Percentiles rank a stretch among this genome's conserved stretches.
Conservation (phyloP, 2,797 vertebrate genomes). For the Sandelia bainsii region DNA sequence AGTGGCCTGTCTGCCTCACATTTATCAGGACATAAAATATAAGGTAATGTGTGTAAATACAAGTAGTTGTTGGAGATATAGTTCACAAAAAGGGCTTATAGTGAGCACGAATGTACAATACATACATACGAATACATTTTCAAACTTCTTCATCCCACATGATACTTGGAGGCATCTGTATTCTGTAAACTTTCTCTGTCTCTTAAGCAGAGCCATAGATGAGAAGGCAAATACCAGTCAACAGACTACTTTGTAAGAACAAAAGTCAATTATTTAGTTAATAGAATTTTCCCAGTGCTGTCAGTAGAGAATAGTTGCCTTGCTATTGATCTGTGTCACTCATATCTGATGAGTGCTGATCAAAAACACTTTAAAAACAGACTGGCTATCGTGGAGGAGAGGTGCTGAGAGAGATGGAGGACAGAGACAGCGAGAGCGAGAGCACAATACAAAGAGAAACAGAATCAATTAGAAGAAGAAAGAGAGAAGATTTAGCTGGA, state of each 20-base stretch:
- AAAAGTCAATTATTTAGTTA: constrained; percentile 33
- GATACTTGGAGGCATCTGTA: not conserved
- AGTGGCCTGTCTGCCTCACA: constrained; percentile 1
- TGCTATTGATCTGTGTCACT: constrained; percentile 40
- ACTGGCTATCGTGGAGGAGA: constrained; percentile 15
- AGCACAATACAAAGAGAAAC: not conserved
- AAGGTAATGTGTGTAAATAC: constrained; percentile 6
- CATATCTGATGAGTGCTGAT: constrained; percentile 37
- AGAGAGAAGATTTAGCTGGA: constrained; percentile 8
- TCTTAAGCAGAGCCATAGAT: not conserved
- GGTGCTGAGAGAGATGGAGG: not conserved
- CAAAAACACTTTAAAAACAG: constrained; percentile 43
- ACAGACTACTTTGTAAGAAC: constrained; percentile 11
- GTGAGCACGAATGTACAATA: not conserved
- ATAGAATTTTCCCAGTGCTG: constrained; percentile 30
- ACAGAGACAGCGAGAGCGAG: not conserved
- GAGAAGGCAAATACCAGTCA: constrained; percentile 18
- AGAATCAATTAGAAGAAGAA: constrained; percentile 8
- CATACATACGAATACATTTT: too few relatives aligned
- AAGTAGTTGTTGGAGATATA: not conserved
- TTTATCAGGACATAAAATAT: constrained; percentile 39
- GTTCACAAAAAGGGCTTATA: too few relatives aligned
- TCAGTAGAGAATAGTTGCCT: constrained; percentile 19
- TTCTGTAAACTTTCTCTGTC: constrained; percentile 2
- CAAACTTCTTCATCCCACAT: not conserved